Evolutionary conservation across 2,888 invertebrate genomes (phyloP).

Genomic region (Aphidius colemani): DNA sequence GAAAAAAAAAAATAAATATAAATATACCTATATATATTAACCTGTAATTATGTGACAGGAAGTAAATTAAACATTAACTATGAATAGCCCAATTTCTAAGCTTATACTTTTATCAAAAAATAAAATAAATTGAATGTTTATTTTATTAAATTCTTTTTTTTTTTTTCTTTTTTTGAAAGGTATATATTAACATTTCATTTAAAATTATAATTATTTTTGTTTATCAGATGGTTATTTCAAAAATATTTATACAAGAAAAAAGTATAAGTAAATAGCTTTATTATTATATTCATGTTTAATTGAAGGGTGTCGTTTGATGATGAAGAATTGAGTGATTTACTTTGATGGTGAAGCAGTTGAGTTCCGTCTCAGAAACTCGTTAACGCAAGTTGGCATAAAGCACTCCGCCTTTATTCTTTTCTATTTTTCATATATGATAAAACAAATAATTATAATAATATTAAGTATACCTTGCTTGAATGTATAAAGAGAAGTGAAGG

Average conservation of each 20-base stretch:
- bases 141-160: too few relatives aligned
- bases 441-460: background rate
- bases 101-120: conserved; percentile 1
- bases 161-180: too few relatives aligned
- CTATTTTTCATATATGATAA: conserved; percentile 1
- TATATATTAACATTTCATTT: too few relatives aligned
- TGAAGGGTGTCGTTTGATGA: background rate
- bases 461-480: too few relatives aligned
- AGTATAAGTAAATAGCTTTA: too few relatives aligned
- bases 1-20: too few relatives aligned
- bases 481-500: conserved; percentile 25
- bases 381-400: conserved; percentile 46
- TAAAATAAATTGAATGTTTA: background rate
- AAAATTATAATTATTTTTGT: too few relatives aligned
- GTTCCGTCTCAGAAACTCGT: conserved; percentile 41
- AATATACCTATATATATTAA: conserved; percentile 36
- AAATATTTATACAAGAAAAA: too few relatives aligned
- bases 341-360: background rate
- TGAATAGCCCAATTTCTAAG: background rate
- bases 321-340: conserved; percentile 3
- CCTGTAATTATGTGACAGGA: conserved; percentile 34
- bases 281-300: conserved; percentile 1
- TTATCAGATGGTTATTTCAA: too few relatives aligned
- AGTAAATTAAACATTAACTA: conserved; percentile 29
- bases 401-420: conserved; percentile 35